Conservation (phyloP, 1,140 invertebrate genomes). For the Carposina sasakii region DNA sequence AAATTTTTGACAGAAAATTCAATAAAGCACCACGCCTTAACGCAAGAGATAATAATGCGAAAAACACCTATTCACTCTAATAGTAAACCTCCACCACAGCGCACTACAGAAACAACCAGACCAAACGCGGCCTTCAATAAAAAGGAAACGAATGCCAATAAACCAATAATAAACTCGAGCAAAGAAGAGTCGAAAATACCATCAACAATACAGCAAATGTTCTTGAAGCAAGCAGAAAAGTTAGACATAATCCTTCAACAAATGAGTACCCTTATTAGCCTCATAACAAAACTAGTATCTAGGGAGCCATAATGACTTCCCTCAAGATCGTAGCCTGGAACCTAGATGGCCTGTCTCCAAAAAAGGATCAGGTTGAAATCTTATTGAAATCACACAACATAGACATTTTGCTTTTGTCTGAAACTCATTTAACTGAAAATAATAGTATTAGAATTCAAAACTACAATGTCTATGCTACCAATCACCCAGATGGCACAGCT, state of each 20-base stretch:
- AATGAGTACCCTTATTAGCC: constrained; percentile 22
- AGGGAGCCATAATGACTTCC: constrained; percentile 1
- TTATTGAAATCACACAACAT: not conserved
- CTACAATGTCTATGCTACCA: constrained; percentile 5
- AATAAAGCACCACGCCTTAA: not conserved
- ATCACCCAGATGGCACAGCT: not conserved
- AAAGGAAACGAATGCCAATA: no score
- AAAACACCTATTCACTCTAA: not conserved
- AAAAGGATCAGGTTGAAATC: not conserved
- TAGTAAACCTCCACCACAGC: not conserved
- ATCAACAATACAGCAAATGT: not conserved
- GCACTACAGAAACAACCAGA: not conserved
- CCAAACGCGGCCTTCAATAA: not conserved
- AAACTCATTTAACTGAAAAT: constrained; percentile 1
- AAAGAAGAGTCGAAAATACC: not conserved
- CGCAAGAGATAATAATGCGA: not conserved
- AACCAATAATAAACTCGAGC: no score
- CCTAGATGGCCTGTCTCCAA: not conserved
- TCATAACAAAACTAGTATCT: constrained; percentile 18
- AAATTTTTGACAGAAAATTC: not conserved
- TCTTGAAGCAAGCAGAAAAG: constrained; percentile 13
- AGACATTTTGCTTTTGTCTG: constrained; percentile 8
- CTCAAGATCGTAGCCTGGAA: constrained; percentile 16
- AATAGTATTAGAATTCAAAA: not conserved
- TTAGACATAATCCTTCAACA: constrained; percentile 20